phyloP scores from a whole-genome alignment of 2,888 invertebrate species.

The Odontomyia ornata region DNA sequence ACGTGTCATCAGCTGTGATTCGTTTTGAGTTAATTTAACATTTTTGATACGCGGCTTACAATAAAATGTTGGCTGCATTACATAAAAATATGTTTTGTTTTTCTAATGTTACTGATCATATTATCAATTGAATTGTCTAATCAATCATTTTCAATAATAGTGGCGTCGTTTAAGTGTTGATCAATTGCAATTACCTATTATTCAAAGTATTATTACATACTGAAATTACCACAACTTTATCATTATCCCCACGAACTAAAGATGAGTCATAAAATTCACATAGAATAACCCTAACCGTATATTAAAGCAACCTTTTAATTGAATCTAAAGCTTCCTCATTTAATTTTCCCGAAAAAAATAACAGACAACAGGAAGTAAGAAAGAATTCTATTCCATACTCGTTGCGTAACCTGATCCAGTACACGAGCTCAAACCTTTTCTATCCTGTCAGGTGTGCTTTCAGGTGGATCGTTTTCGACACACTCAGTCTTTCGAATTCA shows the following conservation, averaged over 20 bases:
- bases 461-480: constrained; percentile 1
- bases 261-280: not conserved
- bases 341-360: not conserved
- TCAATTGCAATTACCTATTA: too few relatives aligned
- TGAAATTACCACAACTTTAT: too few relatives aligned
- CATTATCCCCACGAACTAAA: not conserved
- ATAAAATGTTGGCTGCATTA: too few relatives aligned
- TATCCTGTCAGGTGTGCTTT: constrained; percentile 37
- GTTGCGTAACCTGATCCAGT: constrained; percentile 9
- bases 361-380: not conserved
- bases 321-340: not conserved
- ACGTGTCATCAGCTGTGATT: constrained; percentile 30
- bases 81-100: too few relatives aligned
- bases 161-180: too few relatives aligned
- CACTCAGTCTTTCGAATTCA: not conserved
- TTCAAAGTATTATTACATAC: too few relatives aligned
- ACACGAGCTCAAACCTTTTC: not conserved
- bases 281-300: not conserved
- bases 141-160: too few relatives aligned
- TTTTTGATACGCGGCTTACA: not conserved
- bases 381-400: not conserved
- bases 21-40: not conserved
- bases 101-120: too few relatives aligned
- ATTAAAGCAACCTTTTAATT: not conserved
- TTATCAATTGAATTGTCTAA: too few relatives aligned